Evolutionary conservation across 2,113 vertebrate species (phyloP), one percentile per base, ranked within the genome.

Genomic region (Perca schrenkii): DNA sequence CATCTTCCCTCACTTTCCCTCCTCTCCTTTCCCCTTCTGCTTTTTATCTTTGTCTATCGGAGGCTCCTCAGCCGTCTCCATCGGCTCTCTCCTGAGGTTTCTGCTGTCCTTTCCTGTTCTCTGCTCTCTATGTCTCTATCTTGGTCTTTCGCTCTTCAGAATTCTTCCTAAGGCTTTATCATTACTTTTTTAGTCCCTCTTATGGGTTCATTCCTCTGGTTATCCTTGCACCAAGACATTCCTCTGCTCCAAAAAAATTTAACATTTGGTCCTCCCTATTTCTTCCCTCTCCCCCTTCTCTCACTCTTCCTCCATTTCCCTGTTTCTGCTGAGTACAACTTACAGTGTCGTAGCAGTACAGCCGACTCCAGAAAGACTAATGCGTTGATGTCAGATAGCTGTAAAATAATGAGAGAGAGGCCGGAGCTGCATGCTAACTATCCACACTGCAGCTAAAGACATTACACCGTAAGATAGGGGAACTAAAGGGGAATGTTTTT

Each of bases 361-460:
- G 76, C 62, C 17, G 47, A 74, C 28, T 85, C 63, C 50, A 64
- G 73, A 74, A 82, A 67, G 66, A 50, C 80, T 74, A 79, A 85
- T 63, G 84, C 31, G 50, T 77, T 88, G 86, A 82, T 86, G 56
- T 84, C 40, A 79, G 83, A 78, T 80, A 80, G 80, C 81, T 77
- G 54, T 74, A 60, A 89, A 72, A 75, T 84, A 71, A 82, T 65
- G 77, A 66, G 46, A 50, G 69, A 75, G 79, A 66, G 80, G 58
- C 74, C 31, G 58, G 50, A 46, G 47, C 69, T 76, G 74, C 50
- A 84, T 80, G 74, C 74, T 79, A 82, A 87, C 83, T 65, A 74
- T 57, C 53, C 62, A 63, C 31, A 68, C 56, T 77, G 60, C 80
- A 82, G 74, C 65, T 74, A n/a, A 74, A 66, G 60, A 61, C 56